Conservation (phyloP, 2,888 invertebrate genomes). For the Aspidiotus destructor region DNA sequence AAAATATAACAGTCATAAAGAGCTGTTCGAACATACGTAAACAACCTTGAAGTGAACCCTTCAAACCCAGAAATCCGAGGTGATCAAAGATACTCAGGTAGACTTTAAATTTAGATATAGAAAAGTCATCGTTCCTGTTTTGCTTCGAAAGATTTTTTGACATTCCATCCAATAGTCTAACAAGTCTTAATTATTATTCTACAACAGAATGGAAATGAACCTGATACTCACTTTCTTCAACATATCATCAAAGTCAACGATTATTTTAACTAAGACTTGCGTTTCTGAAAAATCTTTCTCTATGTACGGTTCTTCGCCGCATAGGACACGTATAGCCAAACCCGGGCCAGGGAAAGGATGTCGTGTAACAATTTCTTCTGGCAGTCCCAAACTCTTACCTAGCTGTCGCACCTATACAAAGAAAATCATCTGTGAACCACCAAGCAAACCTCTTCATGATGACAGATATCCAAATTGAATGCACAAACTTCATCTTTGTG, state of each 20-base stretch:
- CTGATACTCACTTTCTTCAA: constrained; percentile 54
- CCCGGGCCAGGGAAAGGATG: constrained; percentile 99
- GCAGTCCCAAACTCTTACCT: constrained; percentile 82
- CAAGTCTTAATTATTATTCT: too few relatives aligned
- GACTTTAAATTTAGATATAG: too few relatives aligned
- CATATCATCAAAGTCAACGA: constrained; percentile 87
- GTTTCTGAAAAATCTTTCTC: constrained; percentile 94
- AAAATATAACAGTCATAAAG: too few relatives aligned
- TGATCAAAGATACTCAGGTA: too few relatives aligned
- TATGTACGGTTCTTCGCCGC: constrained; percentile 89
- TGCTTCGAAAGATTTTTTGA: too few relatives aligned
- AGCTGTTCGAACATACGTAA: too few relatives aligned
- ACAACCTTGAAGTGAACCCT: too few relatives aligned
- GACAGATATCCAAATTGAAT: not conserved
- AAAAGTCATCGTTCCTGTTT: too few relatives aligned
- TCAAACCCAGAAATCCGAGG: too few relatives aligned
- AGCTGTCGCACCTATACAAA: constrained; percentile 60
- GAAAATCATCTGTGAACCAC: not conserved
- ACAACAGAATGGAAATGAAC: too few relatives aligned
- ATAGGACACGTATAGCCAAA: constrained; percentile 88
- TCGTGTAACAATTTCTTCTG: constrained; percentile 74
- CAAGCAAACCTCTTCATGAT: not conserved
- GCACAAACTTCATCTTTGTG: constrained; percentile 86
- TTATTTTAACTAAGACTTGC: constrained; percentile 85
- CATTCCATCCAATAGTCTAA: too few relatives aligned